These are phyloP conservation scores for Camarhynchus parvulus DNA, from an alignment of 2,113 vertebrate species.

Conservation along the genomic window DNA sequence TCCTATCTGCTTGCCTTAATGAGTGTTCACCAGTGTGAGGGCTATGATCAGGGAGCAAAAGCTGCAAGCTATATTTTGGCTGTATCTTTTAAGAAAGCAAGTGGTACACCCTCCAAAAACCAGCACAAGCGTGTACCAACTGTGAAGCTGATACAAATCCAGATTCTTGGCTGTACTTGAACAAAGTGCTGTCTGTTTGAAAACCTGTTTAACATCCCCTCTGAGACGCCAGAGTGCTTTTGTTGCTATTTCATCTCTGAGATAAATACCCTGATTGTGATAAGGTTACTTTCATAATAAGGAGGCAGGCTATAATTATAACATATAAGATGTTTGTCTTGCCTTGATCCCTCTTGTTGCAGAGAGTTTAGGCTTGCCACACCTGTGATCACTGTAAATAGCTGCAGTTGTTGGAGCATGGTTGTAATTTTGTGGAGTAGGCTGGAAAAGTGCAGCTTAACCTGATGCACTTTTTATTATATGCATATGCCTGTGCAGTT, in stretches of 20 bases:
- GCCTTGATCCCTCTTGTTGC: neutral
- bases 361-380: conserved; percentile 10
- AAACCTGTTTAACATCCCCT: conserved; percentile 16
- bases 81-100: neutral
- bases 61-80: neutral
- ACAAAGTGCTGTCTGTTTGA: neutral
- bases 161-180: neutral
- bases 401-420: neutral
- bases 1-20: neutral
- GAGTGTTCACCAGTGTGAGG: neutral
- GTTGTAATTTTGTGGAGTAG: conserved; percentile 1
- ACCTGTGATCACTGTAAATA: conserved; percentile 7
- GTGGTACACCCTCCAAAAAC: neutral
- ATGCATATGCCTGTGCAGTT: conserved; percentile 39
- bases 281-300: neutral
- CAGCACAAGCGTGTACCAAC: neutral
- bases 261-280: neutral
- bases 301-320: neutral
- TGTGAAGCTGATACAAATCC: neutral
- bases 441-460: conserved; percentile 41
- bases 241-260: neutral
- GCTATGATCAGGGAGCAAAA: neutral
- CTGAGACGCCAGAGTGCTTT: neutral
- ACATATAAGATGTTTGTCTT: neutral
- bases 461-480: conserved; percentile 50